Percentiles rank a stretch among this genome's conserved stretches.
Evolutionary conservation across 2,113 vertebrate species (phyloP).

Genomic region (Serilophus lunatus): DNA sequence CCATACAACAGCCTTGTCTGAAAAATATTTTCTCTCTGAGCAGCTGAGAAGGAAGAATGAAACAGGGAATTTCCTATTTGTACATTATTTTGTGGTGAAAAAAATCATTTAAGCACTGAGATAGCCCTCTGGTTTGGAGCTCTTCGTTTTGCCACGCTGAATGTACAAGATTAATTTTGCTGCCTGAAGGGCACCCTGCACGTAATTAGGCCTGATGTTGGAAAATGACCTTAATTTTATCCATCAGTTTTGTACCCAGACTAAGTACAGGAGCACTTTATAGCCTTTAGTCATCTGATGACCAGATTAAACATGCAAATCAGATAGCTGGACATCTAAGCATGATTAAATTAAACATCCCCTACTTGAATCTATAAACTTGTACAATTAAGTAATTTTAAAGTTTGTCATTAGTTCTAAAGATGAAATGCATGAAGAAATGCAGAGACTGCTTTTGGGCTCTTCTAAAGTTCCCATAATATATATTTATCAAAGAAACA

Average conservation of each 20-base stretch:
- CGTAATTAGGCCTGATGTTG: conserved; percentile 12
- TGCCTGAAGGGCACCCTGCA: conserved; percentile 28
- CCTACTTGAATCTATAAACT: not conserved
- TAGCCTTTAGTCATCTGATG: conserved; percentile 25
- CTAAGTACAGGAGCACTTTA: not conserved
- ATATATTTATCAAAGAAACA: not conserved
- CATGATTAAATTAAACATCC: not conserved
- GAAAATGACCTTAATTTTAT: conserved; percentile 56
- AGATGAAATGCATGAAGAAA: not conserved
- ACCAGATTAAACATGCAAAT: conserved; percentile 34
- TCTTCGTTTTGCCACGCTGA: not conserved
- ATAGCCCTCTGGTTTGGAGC: not conserved
- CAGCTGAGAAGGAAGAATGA: not conserved
- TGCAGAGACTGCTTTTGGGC: not conserved
- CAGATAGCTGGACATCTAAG: not conserved
- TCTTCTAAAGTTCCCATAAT: not conserved
- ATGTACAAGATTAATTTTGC: conserved; percentile 32
- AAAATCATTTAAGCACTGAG: not conserved
- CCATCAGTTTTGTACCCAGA: conserved; percentile 8
- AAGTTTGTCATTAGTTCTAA: not conserved
- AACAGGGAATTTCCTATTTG: not conserved
- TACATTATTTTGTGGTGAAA: not conserved
- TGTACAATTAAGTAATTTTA: not conserved
- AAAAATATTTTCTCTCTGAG: not conserved
- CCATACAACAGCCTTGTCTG: not conserved